These are phyloP conservation scores for Gadopsis bispinosus DNA, from an alignment of 2,797 vertebrate species.

Conservation along the genomic window DNA sequence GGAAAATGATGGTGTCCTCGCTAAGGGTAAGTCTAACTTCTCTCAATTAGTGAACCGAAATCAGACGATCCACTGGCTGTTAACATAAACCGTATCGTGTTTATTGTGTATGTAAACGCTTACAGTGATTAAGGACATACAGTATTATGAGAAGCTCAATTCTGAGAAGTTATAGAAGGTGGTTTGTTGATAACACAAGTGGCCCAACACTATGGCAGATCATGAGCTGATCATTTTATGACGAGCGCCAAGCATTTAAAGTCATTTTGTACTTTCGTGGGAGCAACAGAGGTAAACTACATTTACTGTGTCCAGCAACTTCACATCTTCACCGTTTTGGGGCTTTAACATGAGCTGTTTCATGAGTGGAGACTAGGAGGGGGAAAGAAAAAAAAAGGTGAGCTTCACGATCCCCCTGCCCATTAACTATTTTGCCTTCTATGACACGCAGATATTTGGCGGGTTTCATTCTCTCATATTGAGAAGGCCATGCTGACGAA, in stretches of 20 bases:
- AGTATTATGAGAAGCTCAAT: background rate
- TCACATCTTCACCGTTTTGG: background rate
- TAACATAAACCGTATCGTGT: background rate
- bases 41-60: background rate
- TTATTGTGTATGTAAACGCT: background rate
- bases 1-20: conserved; percentile 57
- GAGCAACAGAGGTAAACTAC: background rate
- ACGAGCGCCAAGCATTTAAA: background rate
- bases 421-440: background rate
- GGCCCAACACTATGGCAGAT: background rate
- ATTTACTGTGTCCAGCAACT: background rate
- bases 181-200: background rate
- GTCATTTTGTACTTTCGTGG: background rate
- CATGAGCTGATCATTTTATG: background rate
- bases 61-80: background rate
- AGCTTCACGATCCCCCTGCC: background rate
- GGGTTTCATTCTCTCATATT: conserved; percentile 87
- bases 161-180: background rate
- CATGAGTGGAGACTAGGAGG: background rate
- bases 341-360: background rate
- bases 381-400: conserved; percentile 3
- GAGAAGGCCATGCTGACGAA: conserved; percentile 85
- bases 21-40: conserved; percentile 65
- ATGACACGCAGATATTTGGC: conserved; percentile 75
- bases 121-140: background rate